phyloP scores from a whole-genome alignment of 2,113 vertebrate genomes.

The Sapajus apella region DNA sequence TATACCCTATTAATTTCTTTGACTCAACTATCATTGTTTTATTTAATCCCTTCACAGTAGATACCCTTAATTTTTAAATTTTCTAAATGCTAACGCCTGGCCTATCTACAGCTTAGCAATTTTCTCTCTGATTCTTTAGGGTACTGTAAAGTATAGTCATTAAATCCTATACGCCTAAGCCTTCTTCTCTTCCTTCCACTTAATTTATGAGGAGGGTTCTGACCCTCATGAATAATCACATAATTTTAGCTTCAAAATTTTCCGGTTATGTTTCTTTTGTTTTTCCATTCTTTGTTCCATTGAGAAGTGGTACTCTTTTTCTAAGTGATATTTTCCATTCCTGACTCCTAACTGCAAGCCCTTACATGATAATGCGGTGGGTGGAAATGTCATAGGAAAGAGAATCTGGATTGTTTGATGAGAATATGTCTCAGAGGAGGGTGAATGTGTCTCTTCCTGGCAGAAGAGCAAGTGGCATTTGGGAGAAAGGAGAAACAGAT shows the following conservation, averaged over 20 bases:
- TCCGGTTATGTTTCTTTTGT: background rate
- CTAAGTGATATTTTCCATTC: background rate
- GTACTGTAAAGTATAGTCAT: background rate
- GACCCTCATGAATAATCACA: background rate
- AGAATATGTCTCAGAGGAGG: background rate
- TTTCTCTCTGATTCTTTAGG: background rate
- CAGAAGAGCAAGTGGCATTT: background rate
- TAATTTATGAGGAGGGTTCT: background rate
- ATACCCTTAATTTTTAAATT: background rate
- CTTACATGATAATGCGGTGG: background rate
- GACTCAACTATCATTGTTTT: background rate
- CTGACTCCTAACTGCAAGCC: background rate
- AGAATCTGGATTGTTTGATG: background rate
- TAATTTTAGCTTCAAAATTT: background rate
- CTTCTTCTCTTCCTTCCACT: background rate
- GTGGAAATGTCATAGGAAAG: slow-evolving; percentile 25
- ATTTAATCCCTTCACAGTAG: background rate
- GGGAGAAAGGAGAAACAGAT: slow-evolving; percentile 12
- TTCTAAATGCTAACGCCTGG: background rate
- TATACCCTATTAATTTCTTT: background rate
- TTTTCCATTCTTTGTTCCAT: background rate
- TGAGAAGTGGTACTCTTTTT: background rate
- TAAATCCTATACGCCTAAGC: background rate
- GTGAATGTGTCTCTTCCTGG: background rate
- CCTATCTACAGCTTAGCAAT: background rate